These are phyloP conservation scores for Falcaria lacertinaria DNA, from an alignment of 2,888 invertebrate species.

Conservation along the genomic window DNA sequence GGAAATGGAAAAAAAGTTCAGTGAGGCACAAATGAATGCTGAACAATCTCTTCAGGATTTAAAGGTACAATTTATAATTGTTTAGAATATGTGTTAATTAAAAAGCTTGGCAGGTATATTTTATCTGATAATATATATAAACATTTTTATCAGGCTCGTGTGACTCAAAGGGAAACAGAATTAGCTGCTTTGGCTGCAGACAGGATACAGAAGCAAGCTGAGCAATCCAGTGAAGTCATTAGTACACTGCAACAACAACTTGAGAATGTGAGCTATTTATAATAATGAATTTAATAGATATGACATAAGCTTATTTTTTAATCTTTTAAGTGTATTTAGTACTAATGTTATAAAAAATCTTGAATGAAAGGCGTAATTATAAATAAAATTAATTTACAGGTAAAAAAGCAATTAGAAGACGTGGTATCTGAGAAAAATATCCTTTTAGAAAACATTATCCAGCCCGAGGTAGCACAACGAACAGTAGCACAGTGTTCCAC, in stretches of 20 bases:
- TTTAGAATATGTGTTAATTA: too few relatives aligned
- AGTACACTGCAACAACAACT: constrained; percentile 74
- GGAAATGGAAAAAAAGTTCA: constrained; percentile 49
- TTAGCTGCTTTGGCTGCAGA: constrained; percentile 58
- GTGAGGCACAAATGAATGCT: constrained; percentile 50
- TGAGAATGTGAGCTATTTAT: constrained; percentile 46
- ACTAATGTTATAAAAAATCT: too few relatives aligned
- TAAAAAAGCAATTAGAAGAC: constrained; percentile 44
- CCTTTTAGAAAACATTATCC: constrained; percentile 39
- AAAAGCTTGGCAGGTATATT: not conserved
- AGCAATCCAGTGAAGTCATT: constrained; percentile 62
- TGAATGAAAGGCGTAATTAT: too few relatives aligned
- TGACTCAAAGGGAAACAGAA: constrained; percentile 54
- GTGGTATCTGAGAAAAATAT: constrained; percentile 53
- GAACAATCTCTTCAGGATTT: constrained; percentile 47
- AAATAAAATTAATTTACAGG: constrained; percentile 27
- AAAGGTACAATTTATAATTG: constrained; percentile 38
- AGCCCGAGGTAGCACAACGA: too few relatives aligned
- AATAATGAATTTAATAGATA: not conserved
- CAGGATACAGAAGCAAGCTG: constrained; percentile 57
- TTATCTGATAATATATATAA: not conserved
- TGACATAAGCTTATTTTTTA: too few relatives aligned
- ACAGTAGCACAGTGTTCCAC: constrained; percentile 31
- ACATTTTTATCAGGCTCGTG: constrained; percentile 35
- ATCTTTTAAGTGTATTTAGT: too few relatives aligned